These are phyloP conservation scores for Eupithecia inturbata DNA, from an alignment of 2,888 invertebrate genomes.

Conservation along the genomic window DNA sequence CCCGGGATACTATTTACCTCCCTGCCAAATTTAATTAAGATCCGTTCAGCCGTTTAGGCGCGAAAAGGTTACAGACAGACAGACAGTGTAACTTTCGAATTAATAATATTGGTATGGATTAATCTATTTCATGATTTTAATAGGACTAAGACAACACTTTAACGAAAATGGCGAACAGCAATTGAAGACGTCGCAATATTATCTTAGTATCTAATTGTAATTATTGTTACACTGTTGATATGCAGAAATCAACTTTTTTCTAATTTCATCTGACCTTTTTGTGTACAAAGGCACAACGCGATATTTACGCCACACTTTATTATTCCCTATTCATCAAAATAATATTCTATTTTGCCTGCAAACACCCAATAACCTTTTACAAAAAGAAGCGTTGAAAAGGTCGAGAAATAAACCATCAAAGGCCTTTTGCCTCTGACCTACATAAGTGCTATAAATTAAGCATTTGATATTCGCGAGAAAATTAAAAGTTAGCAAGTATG, in stretches of 20 bases:
- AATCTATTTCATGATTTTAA: not conserved
- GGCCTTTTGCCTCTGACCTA: conserved; percentile 32
- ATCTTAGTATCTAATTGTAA: too few species aligned
- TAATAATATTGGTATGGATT: not conserved
- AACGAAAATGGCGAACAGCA: too few species aligned
- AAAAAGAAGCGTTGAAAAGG: conserved; percentile 22
- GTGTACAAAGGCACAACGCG: not conserved
- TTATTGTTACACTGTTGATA: not conserved
- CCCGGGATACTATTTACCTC: too few species aligned
- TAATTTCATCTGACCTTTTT: not conserved
- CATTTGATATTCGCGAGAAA: conserved; percentile 20
- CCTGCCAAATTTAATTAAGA: too few species aligned
- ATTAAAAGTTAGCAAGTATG: not conserved
- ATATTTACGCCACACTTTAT: conserved; percentile 9
- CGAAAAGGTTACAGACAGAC: too few species aligned
- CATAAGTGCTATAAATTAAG: conserved; percentile 44
- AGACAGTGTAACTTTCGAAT: not conserved
- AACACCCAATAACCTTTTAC: conserved; percentile 21
- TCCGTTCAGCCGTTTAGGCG: too few species aligned
- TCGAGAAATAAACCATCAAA: conserved; percentile 9
- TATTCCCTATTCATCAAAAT: conserved; percentile 29
- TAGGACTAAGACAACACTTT: too few species aligned
- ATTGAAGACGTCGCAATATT: too few species aligned
- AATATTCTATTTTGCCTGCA: conserved; percentile 24
- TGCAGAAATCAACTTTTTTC: not conserved